Base-by-base conservation (phyloP, 2,113 vertebrate species). In the Hemibagrus wyckioides region DNA sequence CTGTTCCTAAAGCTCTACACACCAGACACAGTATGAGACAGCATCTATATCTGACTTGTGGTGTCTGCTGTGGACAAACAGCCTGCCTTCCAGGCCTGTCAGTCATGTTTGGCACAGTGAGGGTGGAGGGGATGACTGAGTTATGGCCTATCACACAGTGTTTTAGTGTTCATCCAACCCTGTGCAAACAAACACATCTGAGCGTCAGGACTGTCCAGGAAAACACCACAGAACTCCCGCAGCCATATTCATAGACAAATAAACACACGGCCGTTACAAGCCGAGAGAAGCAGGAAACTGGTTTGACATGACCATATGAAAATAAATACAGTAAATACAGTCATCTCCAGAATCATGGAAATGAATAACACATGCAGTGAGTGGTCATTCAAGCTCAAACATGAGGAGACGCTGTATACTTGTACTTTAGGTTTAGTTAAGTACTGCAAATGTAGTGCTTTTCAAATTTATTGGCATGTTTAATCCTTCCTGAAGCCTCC, bases 31-130 rank as follows among this genome's bases (percentile, higher is more conserved):
- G 75, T 90, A 91, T 57, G 90, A 89, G 52, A 88, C 88, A 23
- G 67, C 88, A 52, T 81, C 80, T 69, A 19, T 89, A 75, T 86
- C 88, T 52, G 90, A 91, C 28, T 86, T 90, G 48, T 77, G 57
- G 33, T 50, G 76, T 48, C 89, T 88, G n/a, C 71, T 91, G 48
- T 84, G 86, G 90, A 89, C 90, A 30, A 91, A 90, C 80, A 80
- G 85, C 80, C 69, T 85, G 54, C 88, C 85, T 54, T 85, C 86
- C 6, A 79, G 89, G 65, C 80, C 89, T 28, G 87, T 92, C 83
- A 87, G 88, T 88, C 76, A 88, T 71, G 85, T 93, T 86, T 91
- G 83, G 90, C 90, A 88, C 19, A 73, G 89, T 48, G 85, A 91
- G 33, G 84, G 86, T 69, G 85, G 88, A 36, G 88, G 90, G 85